Base-by-base conservation (phyloP, 2,113 vertebrate species). In the Dasyurus viverrinus region DNA sequence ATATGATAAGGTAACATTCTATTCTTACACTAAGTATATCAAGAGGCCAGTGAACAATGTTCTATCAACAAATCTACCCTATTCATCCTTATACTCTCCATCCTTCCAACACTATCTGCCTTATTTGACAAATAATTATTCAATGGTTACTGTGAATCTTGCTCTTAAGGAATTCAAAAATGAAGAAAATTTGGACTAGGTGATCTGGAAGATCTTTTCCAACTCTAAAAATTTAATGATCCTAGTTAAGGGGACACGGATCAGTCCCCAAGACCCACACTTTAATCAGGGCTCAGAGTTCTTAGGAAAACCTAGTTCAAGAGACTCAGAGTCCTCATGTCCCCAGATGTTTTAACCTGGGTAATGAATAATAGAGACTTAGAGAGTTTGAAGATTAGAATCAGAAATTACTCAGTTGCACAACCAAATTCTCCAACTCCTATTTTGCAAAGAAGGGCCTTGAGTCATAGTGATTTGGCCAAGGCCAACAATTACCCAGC, bases 231-330 rank as follows among this genome's bases (percentile, higher is more conserved):
- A 47, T 89, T 54, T 46, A 54, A 92, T 53, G 46, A 90, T 94
- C n/a, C 60, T 89, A 92, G 52, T 92, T 93, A 19, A 92, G 30
- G 25, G 90, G 89, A 60, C 25, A 55, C 23, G 57, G 19, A 50
- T 22, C 54, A 53, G 92, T 68, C 52, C 16, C 6, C 91, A 95
- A 84, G 68, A 22, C 3, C 8, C 90, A 24, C 53, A 42, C 24
- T 92, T 57, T 53, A 14, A 89, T 42, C 54, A 91, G 25, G 52
- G 42, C 24, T 90, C 52, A 91, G 57, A 53, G n/a, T 23, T 95
- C 93, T 91, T 84, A 92, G 89, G 22, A 92, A 94, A 57, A 91
- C 84, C 57, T 48, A 90, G 50, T 95, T 91, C 53, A 53, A 84
- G 26, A 89, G 50, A 0, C 50, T 76, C 93, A 53, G 3, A 93